phyloP scores from a whole-genome alignment of 2,113 vertebrate genomes.

The Acanthochromis polyacanthus region DNA sequence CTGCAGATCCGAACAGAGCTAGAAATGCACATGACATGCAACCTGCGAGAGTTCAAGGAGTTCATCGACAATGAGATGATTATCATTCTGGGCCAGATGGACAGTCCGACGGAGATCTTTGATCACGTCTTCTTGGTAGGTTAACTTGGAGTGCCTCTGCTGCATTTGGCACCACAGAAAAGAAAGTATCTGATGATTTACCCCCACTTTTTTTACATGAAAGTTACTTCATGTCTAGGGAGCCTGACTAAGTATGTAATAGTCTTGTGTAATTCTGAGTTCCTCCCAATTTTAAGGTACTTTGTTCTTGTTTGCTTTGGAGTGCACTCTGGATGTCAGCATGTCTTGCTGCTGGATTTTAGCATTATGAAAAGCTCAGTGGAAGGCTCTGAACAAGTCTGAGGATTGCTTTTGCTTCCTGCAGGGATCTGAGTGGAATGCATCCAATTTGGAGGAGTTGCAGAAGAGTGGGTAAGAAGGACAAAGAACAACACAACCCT shows the following conservation, averaged over 20 bases:
- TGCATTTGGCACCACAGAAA: not conserved
- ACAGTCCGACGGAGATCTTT: slow-evolving; percentile 98
- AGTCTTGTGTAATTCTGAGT: slow-evolving; percentile 21
- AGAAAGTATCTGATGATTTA: not conserved
- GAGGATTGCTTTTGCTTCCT: slow-evolving; percentile 65
- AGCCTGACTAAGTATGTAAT: not conserved
- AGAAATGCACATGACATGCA: slow-evolving; percentile 99
- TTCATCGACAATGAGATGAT: slow-evolving; percentile 99
- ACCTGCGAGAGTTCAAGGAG: slow-evolving; percentile 97
- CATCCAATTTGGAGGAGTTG: slow-evolving; percentile 97
- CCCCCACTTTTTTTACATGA: not conserved
- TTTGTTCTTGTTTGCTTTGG: slow-evolving; percentile 49
- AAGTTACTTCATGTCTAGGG: not conserved
- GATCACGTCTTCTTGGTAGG: slow-evolving; percentile 97
- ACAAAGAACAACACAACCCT: slow-evolving; percentile 17
- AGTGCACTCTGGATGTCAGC: slow-evolving; percentile 5
- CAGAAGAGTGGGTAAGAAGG: slow-evolving; percentile 93
- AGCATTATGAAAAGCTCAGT: slow-evolving; percentile 62
- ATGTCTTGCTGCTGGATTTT: slow-evolving; percentile 42
- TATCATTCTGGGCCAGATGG: slow-evolving; percentile 98
- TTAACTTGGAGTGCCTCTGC: not conserved
- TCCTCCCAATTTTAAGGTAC: slow-evolving; percentile 34
- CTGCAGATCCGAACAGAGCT: slow-evolving; percentile 94
- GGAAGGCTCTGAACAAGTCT: slow-evolving; percentile 54
- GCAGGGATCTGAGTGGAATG: slow-evolving; percentile 98